Conservation (phyloP, 2,797 vertebrate species). For the Enteromius anoplus region DNA sequence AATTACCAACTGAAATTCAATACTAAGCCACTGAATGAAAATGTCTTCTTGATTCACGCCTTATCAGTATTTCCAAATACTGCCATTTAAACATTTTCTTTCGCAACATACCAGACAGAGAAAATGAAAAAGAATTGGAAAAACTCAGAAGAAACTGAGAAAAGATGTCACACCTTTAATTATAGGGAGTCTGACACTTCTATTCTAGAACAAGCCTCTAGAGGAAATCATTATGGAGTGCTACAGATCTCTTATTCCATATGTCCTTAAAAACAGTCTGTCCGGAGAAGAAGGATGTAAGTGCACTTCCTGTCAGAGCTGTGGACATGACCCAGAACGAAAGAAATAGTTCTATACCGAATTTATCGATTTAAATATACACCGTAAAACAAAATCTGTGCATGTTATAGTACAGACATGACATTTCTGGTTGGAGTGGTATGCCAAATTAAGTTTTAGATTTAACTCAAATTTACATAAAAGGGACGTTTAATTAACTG, state of each 20-base stretch:
- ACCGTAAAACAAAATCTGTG: no score
- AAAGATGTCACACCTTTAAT: conserved; percentile 22
- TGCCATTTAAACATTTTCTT: neutral
- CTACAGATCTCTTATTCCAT: neutral
- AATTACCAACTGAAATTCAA: conserved; percentile 4
- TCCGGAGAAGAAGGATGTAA: conserved; percentile 12
- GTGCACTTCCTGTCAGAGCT: neutral
- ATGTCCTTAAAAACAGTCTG: neutral
- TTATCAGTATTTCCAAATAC: neutral
- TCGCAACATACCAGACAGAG: neutral
- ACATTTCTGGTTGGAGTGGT: no score
- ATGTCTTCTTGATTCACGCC: neutral
- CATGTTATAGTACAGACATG: no score
- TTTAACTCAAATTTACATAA: no score
- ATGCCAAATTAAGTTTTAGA: no score
- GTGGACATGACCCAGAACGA: neutral
- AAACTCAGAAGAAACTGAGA: neutral
- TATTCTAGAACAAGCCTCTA: conserved; percentile 20
- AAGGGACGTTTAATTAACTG: no score
- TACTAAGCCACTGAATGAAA: neutral
- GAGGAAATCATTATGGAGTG: neutral
- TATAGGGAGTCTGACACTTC: conserved; percentile 16
- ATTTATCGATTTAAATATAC: neutral
- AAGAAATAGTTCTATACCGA: neutral
- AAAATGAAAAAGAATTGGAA: neutral